Evolutionary conservation across 64 coral and sea anemone genomes (phyloP).

Genomic region (Stylophora pistillata): DNA sequence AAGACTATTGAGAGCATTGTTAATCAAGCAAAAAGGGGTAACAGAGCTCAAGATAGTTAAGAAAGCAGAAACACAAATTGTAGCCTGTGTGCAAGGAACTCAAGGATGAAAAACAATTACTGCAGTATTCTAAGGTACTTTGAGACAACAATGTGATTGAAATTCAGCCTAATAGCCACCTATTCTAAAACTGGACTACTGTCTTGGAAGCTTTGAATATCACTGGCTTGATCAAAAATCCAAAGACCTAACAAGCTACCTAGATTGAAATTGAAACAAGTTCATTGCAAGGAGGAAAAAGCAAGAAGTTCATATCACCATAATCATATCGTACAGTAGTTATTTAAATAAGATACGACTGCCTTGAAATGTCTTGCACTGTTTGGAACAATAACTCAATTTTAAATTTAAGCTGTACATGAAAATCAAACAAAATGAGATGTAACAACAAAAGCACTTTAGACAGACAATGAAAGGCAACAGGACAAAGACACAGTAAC

Average conservation of each 20-base stretch:
- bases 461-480: background rate
- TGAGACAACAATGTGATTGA: background rate
- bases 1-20: background rate
- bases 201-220: background rate
- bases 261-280: background rate
- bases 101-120: background rate
- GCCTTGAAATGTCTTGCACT: background rate
- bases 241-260: background rate
- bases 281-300: background rate
- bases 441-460: background rate
- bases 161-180: background rate
- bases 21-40: background rate
- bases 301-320: background rate
- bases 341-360: background rate
- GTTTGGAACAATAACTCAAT: background rate
- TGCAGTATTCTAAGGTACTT: background rate
- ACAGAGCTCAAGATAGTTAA: background rate
- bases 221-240: background rate
- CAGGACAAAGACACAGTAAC: slow-evolving; percentile 29
- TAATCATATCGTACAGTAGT: background rate
- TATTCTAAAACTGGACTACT: background rate
- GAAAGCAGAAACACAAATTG: background rate
- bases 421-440: slow-evolving; percentile 3
- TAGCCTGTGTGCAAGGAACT: background rate
- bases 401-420: background rate